A percentile compares a stretch with the other conserved stretches of the same genome.
Conservation (phyloP, 92 coral and sea anemone species). For the Palythoa grandis region DNA sequence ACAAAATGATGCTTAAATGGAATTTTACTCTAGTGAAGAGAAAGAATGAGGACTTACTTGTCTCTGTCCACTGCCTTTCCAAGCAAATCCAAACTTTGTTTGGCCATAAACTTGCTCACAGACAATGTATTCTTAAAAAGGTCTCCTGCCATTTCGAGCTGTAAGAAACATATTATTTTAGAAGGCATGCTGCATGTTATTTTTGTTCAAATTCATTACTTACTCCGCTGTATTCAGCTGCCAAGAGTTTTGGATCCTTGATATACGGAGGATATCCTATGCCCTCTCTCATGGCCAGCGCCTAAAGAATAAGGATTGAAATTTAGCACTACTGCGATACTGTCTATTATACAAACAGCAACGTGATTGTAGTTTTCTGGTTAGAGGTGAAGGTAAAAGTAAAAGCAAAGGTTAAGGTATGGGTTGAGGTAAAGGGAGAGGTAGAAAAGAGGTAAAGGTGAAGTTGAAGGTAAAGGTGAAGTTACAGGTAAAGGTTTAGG, state of each 20-base stretch:
- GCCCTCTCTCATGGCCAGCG: constrained; percentile 22
- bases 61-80: constrained; percentile 33
- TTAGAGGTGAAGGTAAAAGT: too few relatives aligned
- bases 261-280: constrained; percentile 49
- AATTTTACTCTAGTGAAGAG: too few relatives aligned
- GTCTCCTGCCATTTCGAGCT: constrained; percentile 14
- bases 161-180: not conserved
- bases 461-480: too few relatives aligned
- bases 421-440: too few relatives aligned
- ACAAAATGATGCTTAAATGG: too few relatives aligned
- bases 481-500: too few relatives aligned
- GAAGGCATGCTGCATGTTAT: too few relatives aligned
- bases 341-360: not conserved
- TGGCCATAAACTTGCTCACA: not conserved
- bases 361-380: not conserved
- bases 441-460: too few relatives aligned
- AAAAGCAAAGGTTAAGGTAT: too few relatives aligned
- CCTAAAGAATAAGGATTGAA: constrained; percentile 8
- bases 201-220: not conserved
- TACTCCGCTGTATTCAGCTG: constrained; percentile 32
- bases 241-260: constrained; percentile 24
- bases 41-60: not conserved
- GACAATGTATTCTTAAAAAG: constrained; percentile 9
- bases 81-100: constrained; percentile 9
- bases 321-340: not conserved